Base-by-base conservation (phyloP, 2,113 vertebrate species). In the Rattus norvegicus region DNA sequence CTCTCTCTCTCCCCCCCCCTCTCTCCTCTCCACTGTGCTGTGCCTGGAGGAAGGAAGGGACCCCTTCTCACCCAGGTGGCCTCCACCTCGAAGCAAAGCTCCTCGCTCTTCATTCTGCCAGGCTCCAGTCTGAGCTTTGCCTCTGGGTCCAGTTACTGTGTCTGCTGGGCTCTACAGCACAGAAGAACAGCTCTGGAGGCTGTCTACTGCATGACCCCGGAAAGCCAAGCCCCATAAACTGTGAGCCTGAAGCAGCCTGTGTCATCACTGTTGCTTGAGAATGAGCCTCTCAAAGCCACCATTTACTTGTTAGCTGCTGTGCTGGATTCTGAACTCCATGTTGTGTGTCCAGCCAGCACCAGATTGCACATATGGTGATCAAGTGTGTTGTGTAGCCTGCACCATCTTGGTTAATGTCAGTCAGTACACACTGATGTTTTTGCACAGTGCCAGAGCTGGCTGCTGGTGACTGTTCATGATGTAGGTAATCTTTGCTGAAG, bases 231-330 rank as follows among this genome's bases (percentile, higher is more conserved):
- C 9, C 52, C 81, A 4, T 0, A 5, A 73, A 7, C 4, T 4
- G 10, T 0, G 43, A 39, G 56, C 47, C 89, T 28, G 30, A 30
- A 8, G 56, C 39, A 63, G 33, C 67, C 72, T 30, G 6, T 73
- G 36, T 2, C 47, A 30, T 59, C 19, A 0, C 11, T 0, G 22
- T 10, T 69, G 56, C 28, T 30, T 26, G 63, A 59, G 59, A 39
- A 26, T 14, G 59, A 72, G n/a, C 76, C 87, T 30, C 56, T 9
- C 16, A 87, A 63, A 72, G 92, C 88, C n/a, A 0, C 3, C 12
- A 1, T 26, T 76, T 11, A 17, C 2, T 16, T 30, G 20, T 4
- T 12, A 13, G 17, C 54, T 1, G 33, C n/a, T 36, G 0, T 28
- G 80, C 61, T 69, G 16, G 61, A 28, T 33, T 72, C 28, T 28